Percentiles rank a stretch among this genome's conserved stretches.
These are phyloP conservation scores for Actinostola sp. DNA, from an alignment of 92 coral and sea anemone species.

Conservation along the genomic window DNA sequence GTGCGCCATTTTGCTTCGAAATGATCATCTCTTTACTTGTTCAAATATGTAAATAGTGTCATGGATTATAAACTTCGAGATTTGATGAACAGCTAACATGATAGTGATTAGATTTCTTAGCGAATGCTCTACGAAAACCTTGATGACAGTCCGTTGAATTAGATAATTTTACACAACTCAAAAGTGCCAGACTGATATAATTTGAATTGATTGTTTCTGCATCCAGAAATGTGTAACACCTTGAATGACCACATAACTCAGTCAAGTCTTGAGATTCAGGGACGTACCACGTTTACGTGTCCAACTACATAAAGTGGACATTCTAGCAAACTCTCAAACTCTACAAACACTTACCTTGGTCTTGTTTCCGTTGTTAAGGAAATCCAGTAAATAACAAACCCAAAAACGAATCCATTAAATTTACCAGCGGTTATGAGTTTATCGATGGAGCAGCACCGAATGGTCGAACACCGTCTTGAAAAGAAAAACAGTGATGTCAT, in stretches of 20 bases:
- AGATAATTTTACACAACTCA: too few relatives aligned
- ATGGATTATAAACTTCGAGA: neutral
- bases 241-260: too few relatives aligned
- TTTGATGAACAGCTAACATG: neutral
- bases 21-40: neutral
- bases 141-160: too few relatives aligned
- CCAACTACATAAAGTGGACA: neutral
- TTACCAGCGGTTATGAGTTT: neutral
- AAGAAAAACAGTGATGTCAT: conserved; percentile 75
- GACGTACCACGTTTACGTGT: too few relatives aligned
- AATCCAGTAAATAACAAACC: neutral
- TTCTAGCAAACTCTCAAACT: neutral
- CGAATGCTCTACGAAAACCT: too few relatives aligned
- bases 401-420: conserved; percentile 2
- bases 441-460: conserved; percentile 11
- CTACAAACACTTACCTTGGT: neutral
- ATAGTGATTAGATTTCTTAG: neutral
- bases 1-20: too few relatives aligned
- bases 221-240: neutral
- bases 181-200: too few relatives aligned
- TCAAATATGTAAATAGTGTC: neutral
- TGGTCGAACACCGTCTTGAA: conserved; percentile 31
- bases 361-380: neutral
- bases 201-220: neutral
- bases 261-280: too few relatives aligned